phyloP scores from a whole-genome alignment of 2,113 vertebrate species.

The Oncorhynchus nerka region DNA sequence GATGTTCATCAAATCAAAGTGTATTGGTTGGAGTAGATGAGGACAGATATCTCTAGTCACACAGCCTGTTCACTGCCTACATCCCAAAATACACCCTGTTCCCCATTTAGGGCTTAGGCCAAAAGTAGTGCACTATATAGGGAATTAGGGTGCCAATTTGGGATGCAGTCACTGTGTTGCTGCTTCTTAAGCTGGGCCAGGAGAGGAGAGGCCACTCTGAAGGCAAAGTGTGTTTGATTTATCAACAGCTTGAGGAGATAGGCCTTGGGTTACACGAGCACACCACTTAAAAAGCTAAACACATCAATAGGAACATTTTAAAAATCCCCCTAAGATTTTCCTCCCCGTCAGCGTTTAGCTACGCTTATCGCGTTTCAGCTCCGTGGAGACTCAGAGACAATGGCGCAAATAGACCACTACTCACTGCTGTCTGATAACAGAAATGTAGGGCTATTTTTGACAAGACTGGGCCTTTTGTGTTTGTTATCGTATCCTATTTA shows the following conservation, averaged over 20 bases:
- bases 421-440: conserved; percentile 26
- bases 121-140: too few species aligned
- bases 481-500: conserved; percentile 39
- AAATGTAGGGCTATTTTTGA: conserved; percentile 40
- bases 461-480: conserved; percentile 33
- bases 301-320: conserved; percentile 65
- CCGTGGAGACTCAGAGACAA: conserved; percentile 41
- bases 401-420: conserved; percentile 15
- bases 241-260: conserved; percentile 16
- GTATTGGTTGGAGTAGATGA: conserved; percentile 32
- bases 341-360: conserved; percentile 36
- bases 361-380: conserved; percentile 53
- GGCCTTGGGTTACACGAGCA: conserved; percentile 47
- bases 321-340: conserved; percentile 55
- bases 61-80: conserved; percentile 15
- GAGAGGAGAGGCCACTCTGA: conserved; percentile 8
- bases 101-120: too few species aligned
- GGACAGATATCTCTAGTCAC: conserved; percentile 20
- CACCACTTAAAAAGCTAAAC: conserved; percentile 60
- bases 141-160: too few species aligned
- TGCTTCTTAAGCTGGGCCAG: background rate
- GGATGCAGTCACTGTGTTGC: background rate
- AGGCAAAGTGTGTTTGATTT: conserved; percentile 46
- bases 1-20: conserved; percentile 5
- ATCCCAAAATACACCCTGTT: conserved; percentile 5